Percentiles rank a stretch among this genome's conserved stretches.
phyloP scores from a whole-genome alignment of 2,113 vertebrate genomes.

The Bufo bufo region DNA sequence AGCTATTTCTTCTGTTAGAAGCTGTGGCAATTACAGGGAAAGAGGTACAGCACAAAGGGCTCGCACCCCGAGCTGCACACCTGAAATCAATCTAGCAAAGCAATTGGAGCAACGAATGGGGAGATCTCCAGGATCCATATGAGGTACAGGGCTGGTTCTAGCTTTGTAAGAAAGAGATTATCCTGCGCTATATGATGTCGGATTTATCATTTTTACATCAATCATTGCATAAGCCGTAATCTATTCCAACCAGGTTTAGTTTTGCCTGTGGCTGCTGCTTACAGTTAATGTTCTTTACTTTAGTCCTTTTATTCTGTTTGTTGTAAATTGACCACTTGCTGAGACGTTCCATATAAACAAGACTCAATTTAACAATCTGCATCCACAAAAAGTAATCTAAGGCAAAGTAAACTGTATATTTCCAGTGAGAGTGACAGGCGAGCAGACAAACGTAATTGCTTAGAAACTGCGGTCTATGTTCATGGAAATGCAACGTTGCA shows the following conservation, averaged over 20 bases:
- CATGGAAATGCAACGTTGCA: neutral
- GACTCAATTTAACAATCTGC: slow-evolving; percentile 11
- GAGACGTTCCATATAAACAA: slow-evolving; percentile 9
- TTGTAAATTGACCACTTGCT: neutral
- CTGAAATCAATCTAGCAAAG: too few species aligned
- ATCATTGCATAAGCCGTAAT: too few species aligned
- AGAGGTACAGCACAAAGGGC: too few species aligned
- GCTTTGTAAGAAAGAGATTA: too few species aligned
- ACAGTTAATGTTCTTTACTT: slow-evolving; percentile 8
- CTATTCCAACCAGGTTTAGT: neutral
- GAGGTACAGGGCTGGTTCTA: too few species aligned
- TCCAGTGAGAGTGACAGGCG: neutral
- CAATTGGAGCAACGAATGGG: too few species aligned
- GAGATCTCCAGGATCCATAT: too few species aligned
- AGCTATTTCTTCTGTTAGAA: too few species aligned
- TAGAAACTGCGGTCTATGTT: neutral
- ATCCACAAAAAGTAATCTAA: neutral
- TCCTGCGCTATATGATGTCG: too few species aligned
- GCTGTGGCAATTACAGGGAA: too few species aligned
- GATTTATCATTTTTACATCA: too few species aligned
- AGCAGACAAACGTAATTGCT: neutral
- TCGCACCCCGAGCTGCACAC: too few species aligned
- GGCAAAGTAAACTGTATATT: slow-evolving; percentile 12
- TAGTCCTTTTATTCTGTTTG: slow-evolving; percentile 25
- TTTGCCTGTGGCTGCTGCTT: neutral